These are phyloP conservation scores for Lymantria monacha DNA, from an alignment of 2,888 invertebrate species.

Conservation along the genomic window DNA sequence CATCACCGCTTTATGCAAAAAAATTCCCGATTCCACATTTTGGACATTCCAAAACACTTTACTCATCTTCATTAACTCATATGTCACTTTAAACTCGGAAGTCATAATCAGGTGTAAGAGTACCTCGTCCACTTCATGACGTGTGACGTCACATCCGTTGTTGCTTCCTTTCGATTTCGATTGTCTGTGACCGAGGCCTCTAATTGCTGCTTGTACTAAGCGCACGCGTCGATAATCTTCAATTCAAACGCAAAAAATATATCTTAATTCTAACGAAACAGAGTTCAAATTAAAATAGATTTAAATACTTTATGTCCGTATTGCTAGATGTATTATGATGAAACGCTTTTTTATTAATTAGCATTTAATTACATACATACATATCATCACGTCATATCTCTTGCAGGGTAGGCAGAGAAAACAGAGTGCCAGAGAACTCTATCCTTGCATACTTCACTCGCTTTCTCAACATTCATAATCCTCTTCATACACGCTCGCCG, in stretches of 20 bases:
- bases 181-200: slow-evolving; percentile 76
- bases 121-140: slow-evolving; percentile 28
- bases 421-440: no score
- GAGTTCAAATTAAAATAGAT: not conserved
- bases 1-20: no score
- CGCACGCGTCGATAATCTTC: slow-evolving; percentile 38
- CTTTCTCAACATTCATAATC: no score
- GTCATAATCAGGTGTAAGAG: slow-evolving; percentile 37
- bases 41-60: not conserved
- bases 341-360: not conserved
- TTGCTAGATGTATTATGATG: not conserved
- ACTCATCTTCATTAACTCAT: slow-evolving; percentile 1
- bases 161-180: slow-evolving; percentile 75
- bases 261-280: not conserved
- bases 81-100: slow-evolving; percentile 30
- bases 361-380: no score
- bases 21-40: not conserved
- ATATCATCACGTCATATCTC: no score
- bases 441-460: no score
- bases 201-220: slow-evolving; percentile 58
- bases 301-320: not conserved
- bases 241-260: slow-evolving; percentile 6
- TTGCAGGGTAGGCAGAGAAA: no score
- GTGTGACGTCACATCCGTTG: slow-evolving; percentile 63
- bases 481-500: no score